These are phyloP conservation scores for Apostichopus californicus DNA, from an alignment of 35 echinoderm and acorn worm genomes.

Conservation along the genomic window DNA sequence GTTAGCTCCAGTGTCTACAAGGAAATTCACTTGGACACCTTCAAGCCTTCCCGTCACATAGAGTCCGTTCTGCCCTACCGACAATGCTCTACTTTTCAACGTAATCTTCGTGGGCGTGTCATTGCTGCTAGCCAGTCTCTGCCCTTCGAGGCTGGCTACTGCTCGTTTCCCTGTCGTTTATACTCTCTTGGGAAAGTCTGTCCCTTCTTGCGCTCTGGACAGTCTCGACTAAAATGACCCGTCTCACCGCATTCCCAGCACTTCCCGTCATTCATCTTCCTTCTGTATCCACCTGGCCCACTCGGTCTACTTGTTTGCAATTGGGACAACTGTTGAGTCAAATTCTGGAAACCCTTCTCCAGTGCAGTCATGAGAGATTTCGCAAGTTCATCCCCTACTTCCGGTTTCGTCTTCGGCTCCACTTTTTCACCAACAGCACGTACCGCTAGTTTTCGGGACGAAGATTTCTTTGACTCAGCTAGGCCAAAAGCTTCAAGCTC, in stretches of 20 bases:
- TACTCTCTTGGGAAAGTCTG: not conserved
- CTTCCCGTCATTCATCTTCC: not conserved
- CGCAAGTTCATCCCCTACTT: not conserved
- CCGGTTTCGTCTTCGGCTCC: not conserved
- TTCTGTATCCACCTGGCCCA: not conserved
- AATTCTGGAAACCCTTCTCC: not conserved
- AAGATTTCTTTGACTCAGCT: not conserved
- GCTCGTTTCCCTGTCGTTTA: not conserved
- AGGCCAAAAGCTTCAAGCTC: not conserved
- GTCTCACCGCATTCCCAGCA: not conserved
- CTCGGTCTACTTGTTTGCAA: not conserved
- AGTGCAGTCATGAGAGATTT: not conserved
- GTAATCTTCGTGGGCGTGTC: not conserved
- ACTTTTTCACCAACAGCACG: not conserved
- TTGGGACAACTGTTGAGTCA: not conserved
- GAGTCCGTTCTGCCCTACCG: not conserved
- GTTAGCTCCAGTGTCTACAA: slow-evolving; percentile 7
- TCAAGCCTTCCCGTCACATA: not conserved
- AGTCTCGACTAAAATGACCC: not conserved
- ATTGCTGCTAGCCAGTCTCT: not conserved
- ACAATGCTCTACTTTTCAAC: not conserved
- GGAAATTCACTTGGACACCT: slow-evolving; percentile 1
- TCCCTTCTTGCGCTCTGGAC: too few species aligned
- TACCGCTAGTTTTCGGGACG: not conserved
- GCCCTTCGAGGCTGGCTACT: slow-evolving; percentile 18